Conservation (phyloP, 2,113 vertebrate genomes). For the Tiliqua scincoides region DNA sequence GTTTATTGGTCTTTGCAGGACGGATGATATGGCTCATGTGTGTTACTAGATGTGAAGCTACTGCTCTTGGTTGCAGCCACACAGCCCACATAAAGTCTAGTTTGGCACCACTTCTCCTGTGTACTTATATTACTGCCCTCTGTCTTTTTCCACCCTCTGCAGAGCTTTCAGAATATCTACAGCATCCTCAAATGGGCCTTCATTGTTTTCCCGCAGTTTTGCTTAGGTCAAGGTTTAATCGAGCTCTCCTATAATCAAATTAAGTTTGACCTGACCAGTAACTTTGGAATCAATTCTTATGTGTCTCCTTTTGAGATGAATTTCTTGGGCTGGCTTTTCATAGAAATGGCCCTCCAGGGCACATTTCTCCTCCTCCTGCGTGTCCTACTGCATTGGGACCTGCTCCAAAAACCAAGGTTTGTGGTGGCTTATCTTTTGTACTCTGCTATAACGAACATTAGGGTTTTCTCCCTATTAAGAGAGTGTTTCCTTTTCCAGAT, state of each 20-base stretch:
- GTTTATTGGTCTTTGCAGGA: not conserved
- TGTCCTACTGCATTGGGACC: slow-evolving; percentile 72
- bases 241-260: slow-evolving; percentile 79
- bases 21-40: too few species aligned
- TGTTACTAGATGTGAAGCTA: too few species aligned
- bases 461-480: not conserved
- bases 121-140: not conserved
- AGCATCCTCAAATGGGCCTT: slow-evolving; percentile 73
- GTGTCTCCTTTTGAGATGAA: slow-evolving; percentile 76
- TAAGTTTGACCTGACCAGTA: slow-evolving; percentile 72
- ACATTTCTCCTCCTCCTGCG: slow-evolving; percentile 67
- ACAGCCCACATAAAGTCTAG: not conserved
- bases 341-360: slow-evolving; percentile 73
- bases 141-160: not conserved
- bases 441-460: not conserved
- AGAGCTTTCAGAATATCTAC: slow-evolving; percentile 75
- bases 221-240: slow-evolving; percentile 77
- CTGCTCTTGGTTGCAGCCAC: not conserved
- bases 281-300: slow-evolving; percentile 72
- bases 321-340: slow-evolving; percentile 76
- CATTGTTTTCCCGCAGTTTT: slow-evolving; percentile 78
- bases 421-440: slow-evolving; percentile 11
- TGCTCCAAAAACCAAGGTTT: slow-evolving; percentile 63
- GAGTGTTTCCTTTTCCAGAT: not conserved
- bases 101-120: rapidly evolving